Percentiles rank a stretch among this genome's conserved stretches.
Evolutionary conservation across 2,888 invertebrate species (phyloP).

Genomic region (Drosophila crucigera): DNA sequence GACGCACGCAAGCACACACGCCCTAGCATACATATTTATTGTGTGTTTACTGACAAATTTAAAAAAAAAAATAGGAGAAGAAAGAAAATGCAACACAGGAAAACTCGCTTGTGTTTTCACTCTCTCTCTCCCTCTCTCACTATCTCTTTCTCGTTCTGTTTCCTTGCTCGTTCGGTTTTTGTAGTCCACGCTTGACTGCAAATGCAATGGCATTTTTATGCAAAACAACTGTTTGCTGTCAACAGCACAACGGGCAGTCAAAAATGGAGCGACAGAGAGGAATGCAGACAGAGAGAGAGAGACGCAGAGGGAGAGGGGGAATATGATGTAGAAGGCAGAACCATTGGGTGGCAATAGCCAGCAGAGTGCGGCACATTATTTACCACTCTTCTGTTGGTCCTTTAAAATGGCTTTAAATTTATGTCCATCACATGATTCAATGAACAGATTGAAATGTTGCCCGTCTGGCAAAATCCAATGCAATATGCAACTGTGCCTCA

Average conservation of each 20-base stretch:
- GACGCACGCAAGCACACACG: slow-evolving; percentile 17
- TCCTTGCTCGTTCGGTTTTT: slow-evolving; percentile 14
- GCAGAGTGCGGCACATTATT: slow-evolving; percentile 21
- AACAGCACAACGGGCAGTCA: slow-evolving; percentile 63
- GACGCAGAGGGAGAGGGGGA: background rate
- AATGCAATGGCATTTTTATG: slow-evolving; percentile 77
- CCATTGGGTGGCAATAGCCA: slow-evolving; percentile 20
- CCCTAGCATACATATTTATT: slow-evolving; percentile 58
- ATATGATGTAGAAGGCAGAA: slow-evolving; percentile 12
- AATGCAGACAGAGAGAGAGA: background rate
- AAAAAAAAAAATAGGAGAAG: background rate
- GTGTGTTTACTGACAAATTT: slow-evolving; percentile 54
- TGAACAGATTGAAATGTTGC: slow-evolving; percentile 50
- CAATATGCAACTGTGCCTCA: slow-evolving; percentile 1
- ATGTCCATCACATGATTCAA: slow-evolving; percentile 45
- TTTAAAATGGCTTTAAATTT: slow-evolving; percentile 52
- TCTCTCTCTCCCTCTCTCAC: background rate
- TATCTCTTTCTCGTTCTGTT: slow-evolving; percentile 11
- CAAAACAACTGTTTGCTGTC: slow-evolving; percentile 81
- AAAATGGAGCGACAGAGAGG: background rate
- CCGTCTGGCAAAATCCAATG: background rate
- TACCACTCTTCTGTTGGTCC: slow-evolving; percentile 24
- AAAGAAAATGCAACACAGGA: slow-evolving; percentile 40
- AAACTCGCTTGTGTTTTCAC: slow-evolving; percentile 9
- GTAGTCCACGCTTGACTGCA: slow-evolving; percentile 49